Percentiles rank a stretch among this genome's conserved stretches.
Conservation (phyloP, 2,113 vertebrate genomes). For the Alethe castanea region DNA sequence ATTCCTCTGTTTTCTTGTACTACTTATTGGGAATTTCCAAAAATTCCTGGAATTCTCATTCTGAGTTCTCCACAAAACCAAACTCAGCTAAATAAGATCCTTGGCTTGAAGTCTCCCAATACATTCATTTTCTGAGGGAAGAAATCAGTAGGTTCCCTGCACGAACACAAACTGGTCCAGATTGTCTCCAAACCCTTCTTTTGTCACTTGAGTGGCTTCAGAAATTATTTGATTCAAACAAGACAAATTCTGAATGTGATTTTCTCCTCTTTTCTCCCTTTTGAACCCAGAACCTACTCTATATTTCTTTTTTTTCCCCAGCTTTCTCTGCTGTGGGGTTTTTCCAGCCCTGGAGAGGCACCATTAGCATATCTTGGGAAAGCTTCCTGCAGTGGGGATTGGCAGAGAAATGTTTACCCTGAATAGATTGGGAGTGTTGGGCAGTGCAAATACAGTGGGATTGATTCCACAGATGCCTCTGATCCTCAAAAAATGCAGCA, state of each 20-base stretch:
- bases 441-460: slow-evolving; percentile 34
- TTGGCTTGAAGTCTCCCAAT: background rate
- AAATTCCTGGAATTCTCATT: background rate
- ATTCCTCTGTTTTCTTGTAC: background rate
- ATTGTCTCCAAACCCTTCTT: background rate
- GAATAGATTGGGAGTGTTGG: slow-evolving; percentile 16
- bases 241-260: background rate
- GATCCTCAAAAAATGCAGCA: background rate
- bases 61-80: background rate
- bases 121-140: background rate
- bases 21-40: background rate
- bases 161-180: background rate
- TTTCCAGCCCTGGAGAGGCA: background rate
- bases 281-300: background rate
- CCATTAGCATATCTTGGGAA: background rate
- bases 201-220: background rate
- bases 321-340: background rate
- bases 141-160: background rate
- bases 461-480: background rate
- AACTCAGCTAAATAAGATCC: background rate
- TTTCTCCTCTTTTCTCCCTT: background rate
- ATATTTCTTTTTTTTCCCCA: accelerated
- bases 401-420: slow-evolving; percentile 55
- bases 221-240: background rate
- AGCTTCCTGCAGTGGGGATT: background rate